Percentiles rank a stretch among this genome's conserved stretches.
Evolutionary conservation across 2,113 vertebrate species (phyloP).

Genomic region (Thunnus maccoyii): DNA sequence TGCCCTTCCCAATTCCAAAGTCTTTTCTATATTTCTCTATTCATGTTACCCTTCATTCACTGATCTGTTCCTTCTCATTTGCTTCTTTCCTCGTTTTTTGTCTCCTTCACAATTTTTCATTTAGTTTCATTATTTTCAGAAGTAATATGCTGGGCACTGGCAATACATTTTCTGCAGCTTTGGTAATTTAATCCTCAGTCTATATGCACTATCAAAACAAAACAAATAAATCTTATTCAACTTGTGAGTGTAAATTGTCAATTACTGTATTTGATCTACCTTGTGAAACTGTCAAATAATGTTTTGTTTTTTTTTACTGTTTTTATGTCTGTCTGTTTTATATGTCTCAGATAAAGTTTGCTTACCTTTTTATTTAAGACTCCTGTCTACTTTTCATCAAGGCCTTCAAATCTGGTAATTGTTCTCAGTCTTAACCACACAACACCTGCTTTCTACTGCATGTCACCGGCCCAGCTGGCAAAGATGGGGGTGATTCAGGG

Average conservation of each 20-base stretch:
- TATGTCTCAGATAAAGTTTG: background rate
- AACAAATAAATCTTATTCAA: background rate
- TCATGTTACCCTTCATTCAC: background rate
- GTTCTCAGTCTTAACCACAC: conserved; percentile 5
- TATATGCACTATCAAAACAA: background rate
- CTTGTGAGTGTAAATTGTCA: background rate
- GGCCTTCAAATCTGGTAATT: conserved; percentile 15
- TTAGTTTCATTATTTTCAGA: background rate
- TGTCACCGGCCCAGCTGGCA: conserved; percentile 58
- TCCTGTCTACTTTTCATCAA: background rate
- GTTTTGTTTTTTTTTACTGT: background rate
- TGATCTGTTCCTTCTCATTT: background rate
- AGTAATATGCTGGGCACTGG: background rate
- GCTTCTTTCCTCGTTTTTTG: background rate
- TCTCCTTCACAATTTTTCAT: background rate
- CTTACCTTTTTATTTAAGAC: background rate
- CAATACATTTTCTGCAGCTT: background rate
- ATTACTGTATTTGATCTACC: background rate
- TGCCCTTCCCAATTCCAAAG: background rate
- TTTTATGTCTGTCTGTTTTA: background rate
- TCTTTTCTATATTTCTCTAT: background rate
- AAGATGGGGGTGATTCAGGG: conserved; percentile 63
- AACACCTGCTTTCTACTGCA: conserved; percentile 22
- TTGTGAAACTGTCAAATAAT: background rate
- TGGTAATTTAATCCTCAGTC: too few species aligned